These are phyloP conservation scores for Margaritifera margaritifera DNA, from an alignment of 2,888 invertebrate genomes.

Conservation along the genomic window DNA sequence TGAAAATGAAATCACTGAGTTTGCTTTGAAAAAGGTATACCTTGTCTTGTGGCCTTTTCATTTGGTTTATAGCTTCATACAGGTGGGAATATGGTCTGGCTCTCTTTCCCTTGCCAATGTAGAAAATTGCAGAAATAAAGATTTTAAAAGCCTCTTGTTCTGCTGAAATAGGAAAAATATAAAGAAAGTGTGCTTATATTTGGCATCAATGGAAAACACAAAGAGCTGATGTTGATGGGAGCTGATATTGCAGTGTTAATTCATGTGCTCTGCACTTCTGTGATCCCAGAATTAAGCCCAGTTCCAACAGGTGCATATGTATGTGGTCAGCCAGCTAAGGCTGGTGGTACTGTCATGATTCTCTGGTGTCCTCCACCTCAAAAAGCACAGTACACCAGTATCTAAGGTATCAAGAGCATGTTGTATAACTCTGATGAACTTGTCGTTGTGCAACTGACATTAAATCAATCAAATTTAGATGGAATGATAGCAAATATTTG, in stretches of 20 bases:
- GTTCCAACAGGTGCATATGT: too few species aligned
- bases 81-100: conserved; percentile 92
- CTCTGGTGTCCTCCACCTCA: too few species aligned
- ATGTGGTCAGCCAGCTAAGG: too few species aligned
- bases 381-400: too few species aligned
- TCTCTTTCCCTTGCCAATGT: conserved; percentile 95
- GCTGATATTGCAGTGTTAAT: background rate
- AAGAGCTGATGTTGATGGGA: too few species aligned
- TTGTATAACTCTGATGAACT: too few species aligned
- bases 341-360: too few species aligned
- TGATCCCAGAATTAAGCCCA: too few species aligned
- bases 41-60: conserved; percentile 41
- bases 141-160: conserved; percentile 78
- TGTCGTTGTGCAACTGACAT: too few species aligned
- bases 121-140: conserved; percentile 92
- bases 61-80: conserved; percentile 84
- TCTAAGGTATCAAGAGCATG: too few species aligned
- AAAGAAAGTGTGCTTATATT: background rate
- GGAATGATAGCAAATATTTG: too few species aligned
- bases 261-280: background rate
- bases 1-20: background rate
- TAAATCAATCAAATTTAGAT: too few species aligned
- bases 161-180: conserved; percentile 35
- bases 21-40: conserved; percentile 20
- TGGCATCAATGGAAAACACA: background rate